These are phyloP conservation scores for Lepidochitona cinerea DNA, from an alignment of 2,888 invertebrate species.

Conservation along the genomic window DNA sequence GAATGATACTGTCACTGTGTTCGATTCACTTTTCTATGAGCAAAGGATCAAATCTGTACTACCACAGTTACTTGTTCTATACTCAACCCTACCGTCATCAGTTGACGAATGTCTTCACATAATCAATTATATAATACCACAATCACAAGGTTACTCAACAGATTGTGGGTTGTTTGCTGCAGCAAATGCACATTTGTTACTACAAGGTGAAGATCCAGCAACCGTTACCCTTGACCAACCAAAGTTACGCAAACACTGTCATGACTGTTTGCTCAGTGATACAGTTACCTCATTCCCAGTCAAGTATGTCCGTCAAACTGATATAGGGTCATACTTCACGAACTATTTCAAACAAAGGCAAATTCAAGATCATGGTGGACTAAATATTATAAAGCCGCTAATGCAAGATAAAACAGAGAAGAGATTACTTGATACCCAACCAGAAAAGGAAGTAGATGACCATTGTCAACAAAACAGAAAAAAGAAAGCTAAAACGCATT, in stretches of 20 bases:
- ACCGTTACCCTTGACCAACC: not conserved
- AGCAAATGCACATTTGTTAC: not conserved
- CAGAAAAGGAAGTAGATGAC: too few species aligned
- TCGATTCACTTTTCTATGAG: not conserved
- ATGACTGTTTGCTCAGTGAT: not conserved
- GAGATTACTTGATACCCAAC: too few species aligned
- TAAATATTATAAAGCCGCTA: too few species aligned
- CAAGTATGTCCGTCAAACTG: not conserved
- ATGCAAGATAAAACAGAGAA: too few species aligned
- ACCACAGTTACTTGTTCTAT: not conserved
- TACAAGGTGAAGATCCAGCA: not conserved
- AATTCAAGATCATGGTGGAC: too few species aligned
- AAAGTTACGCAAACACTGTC: not conserved
- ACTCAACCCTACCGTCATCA: not conserved
- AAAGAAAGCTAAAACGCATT: too few species aligned
- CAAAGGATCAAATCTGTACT: not conserved
- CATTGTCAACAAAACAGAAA: too few species aligned
- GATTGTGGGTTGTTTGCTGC: conserved; percentile 7
- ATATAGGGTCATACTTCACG: not conserved
- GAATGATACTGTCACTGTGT: not conserved
- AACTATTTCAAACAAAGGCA: too few species aligned
- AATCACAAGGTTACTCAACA: not conserved
- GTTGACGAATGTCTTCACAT: not conserved
- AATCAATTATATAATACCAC: not conserved
- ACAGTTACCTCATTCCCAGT: not conserved